Conservation (phyloP, 2,797 vertebrate species). For the Rhinophrynus dorsalis region DNA sequence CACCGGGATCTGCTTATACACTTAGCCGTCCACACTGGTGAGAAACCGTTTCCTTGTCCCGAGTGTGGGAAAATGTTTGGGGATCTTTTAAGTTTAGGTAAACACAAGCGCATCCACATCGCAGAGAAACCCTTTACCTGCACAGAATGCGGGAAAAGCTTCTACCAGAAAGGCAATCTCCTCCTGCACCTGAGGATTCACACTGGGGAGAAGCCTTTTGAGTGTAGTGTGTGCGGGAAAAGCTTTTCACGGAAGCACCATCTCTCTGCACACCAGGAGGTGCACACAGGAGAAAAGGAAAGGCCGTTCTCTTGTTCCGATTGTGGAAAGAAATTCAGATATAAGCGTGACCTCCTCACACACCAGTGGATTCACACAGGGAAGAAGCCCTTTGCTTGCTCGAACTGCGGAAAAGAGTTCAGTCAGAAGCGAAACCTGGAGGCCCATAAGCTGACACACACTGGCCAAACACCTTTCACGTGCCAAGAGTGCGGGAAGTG, state of each 20-base stretch:
- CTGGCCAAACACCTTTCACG: no score
- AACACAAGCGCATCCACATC: not conserved
- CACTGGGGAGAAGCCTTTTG: not conserved
- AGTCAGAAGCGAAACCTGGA: not conserved
- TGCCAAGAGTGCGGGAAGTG: no score
- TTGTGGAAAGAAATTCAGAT: not conserved
- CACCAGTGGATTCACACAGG: not conserved
- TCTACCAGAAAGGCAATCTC: not conserved
- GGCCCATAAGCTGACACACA: no score
- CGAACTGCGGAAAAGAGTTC: not conserved
- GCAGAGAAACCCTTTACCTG: not conserved
- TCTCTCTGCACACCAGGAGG: not conserved
- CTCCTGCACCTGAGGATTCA: not conserved
- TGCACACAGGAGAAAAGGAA: not conserved
- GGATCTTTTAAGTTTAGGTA: not conserved
- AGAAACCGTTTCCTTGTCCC: not conserved
- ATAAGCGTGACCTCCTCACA: not conserved
- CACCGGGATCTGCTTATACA: not conserved
- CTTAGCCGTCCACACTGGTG: not conserved
- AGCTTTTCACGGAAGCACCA: not conserved
- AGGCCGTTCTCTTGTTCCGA: not conserved
- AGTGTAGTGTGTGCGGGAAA: not conserved
- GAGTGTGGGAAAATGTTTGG: not conserved
- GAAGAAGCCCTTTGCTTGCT: not conserved
- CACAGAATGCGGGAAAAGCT: not conserved